Base-by-base conservation (phyloP, 2,797 vertebrate species). In the Crenichthys baileyi region DNA sequence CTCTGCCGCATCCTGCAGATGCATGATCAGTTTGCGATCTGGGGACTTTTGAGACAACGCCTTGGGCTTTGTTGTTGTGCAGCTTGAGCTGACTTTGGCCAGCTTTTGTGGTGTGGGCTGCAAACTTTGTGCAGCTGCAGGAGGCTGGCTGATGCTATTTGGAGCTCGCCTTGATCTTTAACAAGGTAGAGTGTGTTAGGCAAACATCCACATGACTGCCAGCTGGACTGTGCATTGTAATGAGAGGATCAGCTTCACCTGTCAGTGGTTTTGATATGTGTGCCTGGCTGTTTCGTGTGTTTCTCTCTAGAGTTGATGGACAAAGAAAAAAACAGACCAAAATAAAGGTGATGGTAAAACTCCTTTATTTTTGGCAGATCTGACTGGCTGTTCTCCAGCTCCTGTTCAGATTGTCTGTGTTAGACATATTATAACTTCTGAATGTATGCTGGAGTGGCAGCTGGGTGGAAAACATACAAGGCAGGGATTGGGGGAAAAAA, bases 131-230 rank as follows among this genome's bases (percentile, higher is more conserved):
- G 58, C 58, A 36, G 73, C 58, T 50, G 58, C 31, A 67, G 74
- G 31, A 51, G 39, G 75, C 26, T 70, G 67, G 73, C 73, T 75
- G 73, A 31, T 76, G 61, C 46, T 53, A 63, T 68, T 76, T 67
- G 60, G 61, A 53, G 60, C 63, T 68, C 22, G 9, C 51, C 75
- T 51, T 76, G 61, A 39, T 68, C 60, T 48, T 65, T 76, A 67
- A 76, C 75, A 68, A 76, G 61, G 63, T 76, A 51, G 22, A 39
- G 20, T 53, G 75, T 53, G 61, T 65, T 76, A 68, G 50, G 50
- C 73, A 68, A 53, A 76, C 63, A 65, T 75, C 60, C 74, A 75
- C 46, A 75, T 75, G 74, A 65, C 61, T 75, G 50, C 60, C 61
- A 68, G 44, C 73, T 63, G 73, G 73, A 63, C 73, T 11, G 61